Base-by-base conservation (phyloP, 92 coral and sea anemone species). In the Palythoa heliodiscus region DNA sequence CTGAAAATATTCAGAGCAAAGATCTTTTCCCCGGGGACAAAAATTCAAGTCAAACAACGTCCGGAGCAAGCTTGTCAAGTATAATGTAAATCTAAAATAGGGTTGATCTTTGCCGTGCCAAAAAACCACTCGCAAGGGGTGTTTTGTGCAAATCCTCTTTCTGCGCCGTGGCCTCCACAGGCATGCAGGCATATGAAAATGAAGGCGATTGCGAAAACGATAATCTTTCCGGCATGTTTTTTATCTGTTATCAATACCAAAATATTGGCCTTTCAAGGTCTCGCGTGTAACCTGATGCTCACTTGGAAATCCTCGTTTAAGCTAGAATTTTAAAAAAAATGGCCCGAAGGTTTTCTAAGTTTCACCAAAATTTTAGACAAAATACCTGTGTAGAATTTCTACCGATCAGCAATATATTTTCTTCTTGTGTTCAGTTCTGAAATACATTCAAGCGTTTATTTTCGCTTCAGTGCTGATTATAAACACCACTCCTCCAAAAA, bases 231-330 rank as follows among this genome's bases (percentile, higher is more conserved):
- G 69, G 24, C 69, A 63, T 61, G 20, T 63, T 63, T 9, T 11
- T 63, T 58, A 29, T 63, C 29, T 63, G 69, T 63, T n/a, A 63
- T 63, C 69, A 19, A 63, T 63, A 63, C 25, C 23, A 8, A 63
- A 29, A 63, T 19, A 63, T 17, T n/a, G 8, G 19, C 69, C 0
- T 5, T 10, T 63, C 24, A n/a, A 63, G 69, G 23, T 63, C 22
- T 63, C 8, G 8, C 23, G 11, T n/a, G 69, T 63, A 63, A 63
- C 22, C 2, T 63, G 69, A 63, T 10, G 25, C 69, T 19, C 69
- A 63, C 69, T 5, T 63, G 69, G 69, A 63, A 63, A 63, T 63
- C 69, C 69, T 63, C 69, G 69, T 63, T 63, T 60, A 14, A 60
- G 3, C 20, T 60, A n/a, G 0, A 7, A n/a, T 8, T 10, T 11